These are phyloP conservation scores for Rhinolophus sinicus DNA, from an alignment of 2,113 vertebrate genomes.

Conservation along the genomic window DNA sequence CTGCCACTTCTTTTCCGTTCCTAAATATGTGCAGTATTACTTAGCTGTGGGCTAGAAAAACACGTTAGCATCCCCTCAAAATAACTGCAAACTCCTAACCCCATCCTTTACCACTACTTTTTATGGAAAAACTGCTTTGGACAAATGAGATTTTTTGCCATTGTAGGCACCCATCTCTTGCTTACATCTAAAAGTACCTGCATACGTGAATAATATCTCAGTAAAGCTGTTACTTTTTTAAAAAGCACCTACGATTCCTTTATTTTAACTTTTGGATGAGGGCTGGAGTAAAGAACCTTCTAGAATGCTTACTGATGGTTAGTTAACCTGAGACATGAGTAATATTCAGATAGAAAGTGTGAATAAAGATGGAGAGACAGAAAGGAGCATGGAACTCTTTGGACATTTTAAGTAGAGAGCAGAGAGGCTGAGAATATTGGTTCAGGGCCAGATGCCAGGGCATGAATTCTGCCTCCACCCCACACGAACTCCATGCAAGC, in stretches of 20 bases:
- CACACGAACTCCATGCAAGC: accelerated
- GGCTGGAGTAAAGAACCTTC: not conserved
- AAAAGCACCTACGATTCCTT: not conserved
- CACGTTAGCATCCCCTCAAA: not conserved
- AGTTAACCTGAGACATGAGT: not conserved
- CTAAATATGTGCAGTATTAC: not conserved
- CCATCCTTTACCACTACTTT: too few relatives aligned
- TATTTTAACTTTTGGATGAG: not conserved
- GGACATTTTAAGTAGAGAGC: not conserved
- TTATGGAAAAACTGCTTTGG: not conserved
- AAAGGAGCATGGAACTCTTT: accelerated
- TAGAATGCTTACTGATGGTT: not conserved
- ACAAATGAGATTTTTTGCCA: not conserved
- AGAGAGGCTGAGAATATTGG: not conserved
- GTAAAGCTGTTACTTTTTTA: not conserved
- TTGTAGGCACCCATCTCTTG: not conserved
- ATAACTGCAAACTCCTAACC: not conserved
- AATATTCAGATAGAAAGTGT: not conserved
- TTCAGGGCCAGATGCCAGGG: not conserved
- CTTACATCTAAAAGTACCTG: not conserved
- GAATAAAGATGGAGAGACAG: not conserved
- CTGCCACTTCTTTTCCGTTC: not conserved
- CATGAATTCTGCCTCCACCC: not conserved
- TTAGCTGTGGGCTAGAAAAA: not conserved
- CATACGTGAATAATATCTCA: not conserved